Base-by-base conservation (phyloP, 1,140 invertebrate species). In the Drosophila jambulina region DNA sequence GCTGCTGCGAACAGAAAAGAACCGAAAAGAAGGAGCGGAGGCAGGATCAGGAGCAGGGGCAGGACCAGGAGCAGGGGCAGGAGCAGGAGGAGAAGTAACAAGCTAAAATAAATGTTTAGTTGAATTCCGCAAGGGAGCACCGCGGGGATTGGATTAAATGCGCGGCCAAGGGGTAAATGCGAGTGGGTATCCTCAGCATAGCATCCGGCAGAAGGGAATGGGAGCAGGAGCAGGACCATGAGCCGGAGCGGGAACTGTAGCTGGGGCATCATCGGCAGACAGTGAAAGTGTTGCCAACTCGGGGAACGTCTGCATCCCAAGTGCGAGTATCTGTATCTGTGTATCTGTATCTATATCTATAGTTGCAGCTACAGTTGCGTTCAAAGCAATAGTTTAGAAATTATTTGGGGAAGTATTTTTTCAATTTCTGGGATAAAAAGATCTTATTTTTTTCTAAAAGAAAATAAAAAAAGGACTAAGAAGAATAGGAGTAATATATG, bases 271-370 rank as follows among this genome's bases (percentile, higher is more conserved):
- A 54, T 42, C 36, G 27, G 34, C 36, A 67, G 78, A 54, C 64
- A 80, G 82, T 78, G 75, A 85, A 85, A 85, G 82, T 85, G 82
- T 80, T 85, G 74, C 82, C 74, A 80, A 78, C 68, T 77, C 46
- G 25, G 72, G 68, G 81, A 78, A 74, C 64, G 49, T 71, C 46
- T 75, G 57, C 36, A 57, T 45, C 56, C 48, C 32, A 32, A 53
- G 21, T 63, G 57, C 43, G 38, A 42, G 46, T 46, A 48, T 59
- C 36, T 54, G 68, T 68, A 64, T 42, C 43, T 49, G 46, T 48
- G 38, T 43, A 43, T 57, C 62, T 57, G 21, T 59, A 58, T 29
- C 42, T 62, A n/a, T 65, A 62, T 62, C 32, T 58, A 29, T 40
- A 38, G 53, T 19, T 38, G 19, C 34, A 57, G 4, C 25, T 17